Conservation (phyloP, 2,888 invertebrate species). For the Homarus gammarus region DNA sequence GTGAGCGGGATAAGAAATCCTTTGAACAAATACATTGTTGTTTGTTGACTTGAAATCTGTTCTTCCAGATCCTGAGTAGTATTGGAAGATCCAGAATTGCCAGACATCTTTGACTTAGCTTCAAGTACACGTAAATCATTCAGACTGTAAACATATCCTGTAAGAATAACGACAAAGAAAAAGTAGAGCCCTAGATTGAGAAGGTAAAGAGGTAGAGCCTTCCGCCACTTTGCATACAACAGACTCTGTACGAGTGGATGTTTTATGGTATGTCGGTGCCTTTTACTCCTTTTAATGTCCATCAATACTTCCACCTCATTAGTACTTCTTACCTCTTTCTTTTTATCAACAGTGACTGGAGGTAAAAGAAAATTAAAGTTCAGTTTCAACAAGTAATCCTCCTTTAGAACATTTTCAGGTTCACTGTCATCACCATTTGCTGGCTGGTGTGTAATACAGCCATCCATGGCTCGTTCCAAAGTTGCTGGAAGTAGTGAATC, state of each 20-base stretch:
- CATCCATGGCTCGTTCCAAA: slow-evolving; percentile 68
- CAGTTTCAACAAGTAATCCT: slow-evolving; percentile 64
- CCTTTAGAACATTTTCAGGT: slow-evolving; percentile 27
- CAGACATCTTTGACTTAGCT: not conserved
- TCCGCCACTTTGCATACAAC: slow-evolving; percentile 74
- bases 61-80: slow-evolving; percentile 22
- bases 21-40: slow-evolving; percentile 19
- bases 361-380: slow-evolving; percentile 71
- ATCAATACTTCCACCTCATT: slow-evolving; percentile 67
- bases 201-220: slow-evolving; percentile 64
- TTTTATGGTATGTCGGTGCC: slow-evolving; percentile 58
- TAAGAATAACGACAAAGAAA: slow-evolving; percentile 71
- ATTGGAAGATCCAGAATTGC: not conserved
- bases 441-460: slow-evolving; percentile 58
- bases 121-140: slow-evolving; percentile 68
- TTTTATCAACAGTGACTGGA: slow-evolving; percentile 21
- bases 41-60: slow-evolving; percentile 16
- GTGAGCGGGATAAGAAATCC: slow-evolving; percentile 57
- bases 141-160: slow-evolving; percentile 66
- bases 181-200: slow-evolving; percentile 64
- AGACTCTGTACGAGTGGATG: slow-evolving; percentile 72
- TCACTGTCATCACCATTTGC: slow-evolving; percentile 24
- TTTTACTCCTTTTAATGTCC: slow-evolving; percentile 64
- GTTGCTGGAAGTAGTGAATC: slow-evolving; percentile 55
- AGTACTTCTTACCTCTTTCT: not conserved